Base-by-base conservation (phyloP, 2,888 invertebrate species). In the Nysson spinosus region DNA sequence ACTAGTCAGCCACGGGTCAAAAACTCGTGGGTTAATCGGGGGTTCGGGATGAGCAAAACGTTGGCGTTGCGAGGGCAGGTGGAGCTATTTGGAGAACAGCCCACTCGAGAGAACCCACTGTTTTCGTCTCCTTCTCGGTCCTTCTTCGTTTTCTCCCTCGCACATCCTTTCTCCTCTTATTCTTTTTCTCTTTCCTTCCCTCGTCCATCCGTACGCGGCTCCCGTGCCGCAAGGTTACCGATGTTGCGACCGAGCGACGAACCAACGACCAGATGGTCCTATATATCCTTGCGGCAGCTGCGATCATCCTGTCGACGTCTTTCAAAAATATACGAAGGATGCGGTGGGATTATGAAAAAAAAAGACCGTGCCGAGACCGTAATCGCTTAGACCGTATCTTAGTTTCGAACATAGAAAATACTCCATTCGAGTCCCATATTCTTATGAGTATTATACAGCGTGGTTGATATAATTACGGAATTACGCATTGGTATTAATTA, bases 71-170 rank as follows among this genome's bases (percentile, higher is more conserved):
- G 72, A 78, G 26, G 81, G 81, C 83, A 83, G 83, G 82, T 83
- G 83, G 83, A 82, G 83, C 83, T 83, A 83, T 83, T 83, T 83
- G 82, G 83, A 83, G 83, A 83, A 83, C 83, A 75, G 82, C 83
- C 83, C 83, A 83, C 81, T 82, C 69, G 69, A 75, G 76, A 32
- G 30, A 66, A 63, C 65, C 67, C 64, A 70, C 50, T 66, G 60
- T 72, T 64, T 50, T 37, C 37, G 42, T 73, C 49, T 58, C 52
- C 34, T 50, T 72, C 65, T n/a, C n/a, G n/a, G n/a, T n/a, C n/a
- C n/a, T 69, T 49, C 54, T 44, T 50, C 37, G 39, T 51, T 46
- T 35, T 52, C 54, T 63, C 57, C 40, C 44, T 49, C 47, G 16
- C 39, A n/a, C 24, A 3, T 28, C 63, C 63, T 47, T 43, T 52